phyloP scores from a whole-genome alignment of 2,888 invertebrate genomes.

The Andrena hattorfiana region DNA sequence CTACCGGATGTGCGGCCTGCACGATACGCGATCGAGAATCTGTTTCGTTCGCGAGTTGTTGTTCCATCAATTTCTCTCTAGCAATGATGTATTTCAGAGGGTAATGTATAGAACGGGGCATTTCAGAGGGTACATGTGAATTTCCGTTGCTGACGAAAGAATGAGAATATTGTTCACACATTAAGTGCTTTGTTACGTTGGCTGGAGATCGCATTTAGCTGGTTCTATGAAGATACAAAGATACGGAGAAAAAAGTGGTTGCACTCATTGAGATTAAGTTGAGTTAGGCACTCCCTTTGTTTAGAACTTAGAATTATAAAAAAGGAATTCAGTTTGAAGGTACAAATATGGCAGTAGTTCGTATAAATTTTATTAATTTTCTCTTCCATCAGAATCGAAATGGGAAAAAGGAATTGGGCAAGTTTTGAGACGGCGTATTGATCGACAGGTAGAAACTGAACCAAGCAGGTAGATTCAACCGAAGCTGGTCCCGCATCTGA shows the following conservation, averaged over 20 bases:
- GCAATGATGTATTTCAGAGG: background rate
- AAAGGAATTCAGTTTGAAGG: background rate
- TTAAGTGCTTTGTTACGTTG: no score
- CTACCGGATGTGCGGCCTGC: constrained; percentile 48
- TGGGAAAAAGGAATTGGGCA: constrained; percentile 32
- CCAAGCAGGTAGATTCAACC: constrained; percentile 32
- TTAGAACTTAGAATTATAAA: no score
- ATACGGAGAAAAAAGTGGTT: no score
- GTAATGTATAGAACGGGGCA: no score
- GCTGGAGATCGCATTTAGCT: no score
- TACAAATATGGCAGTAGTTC: background rate
- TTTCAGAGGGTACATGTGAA: background rate
- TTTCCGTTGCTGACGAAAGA: background rate
- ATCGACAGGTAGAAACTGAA: constrained; percentile 45
- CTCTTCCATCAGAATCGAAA: constrained; percentile 17
- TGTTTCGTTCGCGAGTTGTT: background rate
- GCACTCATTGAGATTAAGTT: no score
- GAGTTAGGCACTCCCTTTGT: no score
- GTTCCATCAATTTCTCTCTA: background rate
- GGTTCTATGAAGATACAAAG: no score
- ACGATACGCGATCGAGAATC: constrained; percentile 28
- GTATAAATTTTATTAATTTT: background rate
- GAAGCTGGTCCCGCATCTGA: constrained; percentile 37
- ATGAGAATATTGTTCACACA: no score
- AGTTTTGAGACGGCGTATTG: constrained; percentile 35